phyloP scores from a whole-genome alignment of 2,888 invertebrate species.

The Petrophora chlorosata region DNA sequence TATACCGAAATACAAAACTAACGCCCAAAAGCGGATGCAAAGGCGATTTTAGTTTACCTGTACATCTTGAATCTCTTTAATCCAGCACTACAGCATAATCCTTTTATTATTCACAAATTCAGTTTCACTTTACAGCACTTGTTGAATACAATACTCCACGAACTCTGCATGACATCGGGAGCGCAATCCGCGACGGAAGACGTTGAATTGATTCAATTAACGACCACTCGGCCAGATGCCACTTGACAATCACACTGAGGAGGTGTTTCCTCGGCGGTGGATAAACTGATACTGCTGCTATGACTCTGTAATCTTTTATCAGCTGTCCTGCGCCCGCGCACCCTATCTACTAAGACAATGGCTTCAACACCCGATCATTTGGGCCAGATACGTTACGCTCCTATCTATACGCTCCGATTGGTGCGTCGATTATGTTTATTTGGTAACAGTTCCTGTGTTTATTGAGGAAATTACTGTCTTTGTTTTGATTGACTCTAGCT shows the following conservation, averaged over 20 bases:
- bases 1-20: too few relatives aligned
- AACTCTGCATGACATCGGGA: conserved; percentile 24
- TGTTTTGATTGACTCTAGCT: conserved; percentile 46
- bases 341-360: conserved; percentile 68
- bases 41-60: conserved; percentile 50
- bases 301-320: conserved; percentile 77
- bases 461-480: conserved; percentile 50
- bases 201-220: conserved; percentile 77
- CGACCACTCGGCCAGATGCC: conserved; percentile 39
- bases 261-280: conserved; percentile 58
- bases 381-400: conserved; percentile 48
- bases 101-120: conserved; percentile 10
- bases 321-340: conserved; percentile 59
- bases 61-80: conserved; percentile 41
- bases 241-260: conserved; percentile 36
- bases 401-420: conserved; percentile 72
- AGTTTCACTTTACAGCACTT: conserved; percentile 44
- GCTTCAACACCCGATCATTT: conserved; percentile 54
- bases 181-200: conserved; percentile 70
- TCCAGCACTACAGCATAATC: conserved; percentile 15
- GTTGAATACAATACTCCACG: conserved; percentile 35
- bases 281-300: conserved; percentile 67
- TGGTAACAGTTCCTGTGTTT: conserved; percentile 49
- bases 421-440: conserved; percentile 66
- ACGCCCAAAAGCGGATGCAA: too few relatives aligned